Percentiles rank a stretch among this genome's conserved stretches.
Evolutionary conservation across 1,140 invertebrate species (phyloP).

Genomic region (Pachypeltis micranthus): DNA sequence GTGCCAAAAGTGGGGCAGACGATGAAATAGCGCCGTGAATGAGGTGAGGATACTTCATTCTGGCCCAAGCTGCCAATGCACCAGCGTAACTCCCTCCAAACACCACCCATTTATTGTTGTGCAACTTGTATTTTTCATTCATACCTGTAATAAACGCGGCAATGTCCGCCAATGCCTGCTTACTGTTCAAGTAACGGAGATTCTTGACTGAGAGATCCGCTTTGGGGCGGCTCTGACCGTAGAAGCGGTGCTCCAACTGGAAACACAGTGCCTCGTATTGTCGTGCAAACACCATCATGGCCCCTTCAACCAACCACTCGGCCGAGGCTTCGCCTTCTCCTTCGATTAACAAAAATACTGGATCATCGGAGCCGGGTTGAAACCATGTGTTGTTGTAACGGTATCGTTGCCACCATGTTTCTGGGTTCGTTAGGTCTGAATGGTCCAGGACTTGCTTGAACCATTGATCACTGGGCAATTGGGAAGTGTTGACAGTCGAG

Average conservation of each 20-base stretch:
- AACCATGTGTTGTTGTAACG: constrained; percentile 65
- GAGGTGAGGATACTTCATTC: constrained; percentile 81
- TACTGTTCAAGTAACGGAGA: constrained; percentile 63
- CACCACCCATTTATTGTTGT: constrained; percentile 69
- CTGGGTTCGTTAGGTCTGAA: constrained; percentile 49
- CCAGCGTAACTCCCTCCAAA: constrained; percentile 92
- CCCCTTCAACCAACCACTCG: constrained; percentile 72
- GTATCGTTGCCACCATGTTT: constrained; percentile 63
- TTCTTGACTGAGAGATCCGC: constrained; percentile 51
- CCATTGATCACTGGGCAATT: constrained; percentile 49
- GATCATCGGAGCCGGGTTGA: constrained; percentile 42
- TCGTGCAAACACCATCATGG: constrained; percentile 72
- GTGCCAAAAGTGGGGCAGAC: constrained; percentile 72
- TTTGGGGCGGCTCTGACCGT: constrained; percentile 85
- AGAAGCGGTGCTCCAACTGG: constrained; percentile 82
- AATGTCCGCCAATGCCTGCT: constrained; percentile 79
- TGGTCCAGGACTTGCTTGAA: constrained; percentile 68
- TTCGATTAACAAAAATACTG: constrained; percentile 81
- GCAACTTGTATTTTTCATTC: constrained; percentile 50
- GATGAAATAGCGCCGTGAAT: constrained; percentile 72
- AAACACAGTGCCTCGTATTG: constrained; percentile 70
- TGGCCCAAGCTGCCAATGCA: constrained; percentile 76
- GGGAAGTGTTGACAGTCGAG: no score
- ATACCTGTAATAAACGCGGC: constrained; percentile 64
- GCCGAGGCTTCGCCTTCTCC: constrained; percentile 57